Percentiles rank a stretch among this genome's conserved stretches.
Evolutionary conservation across 2,888 invertebrate species (phyloP).

Genomic region (Pyrochroa serraticornis): DNA sequence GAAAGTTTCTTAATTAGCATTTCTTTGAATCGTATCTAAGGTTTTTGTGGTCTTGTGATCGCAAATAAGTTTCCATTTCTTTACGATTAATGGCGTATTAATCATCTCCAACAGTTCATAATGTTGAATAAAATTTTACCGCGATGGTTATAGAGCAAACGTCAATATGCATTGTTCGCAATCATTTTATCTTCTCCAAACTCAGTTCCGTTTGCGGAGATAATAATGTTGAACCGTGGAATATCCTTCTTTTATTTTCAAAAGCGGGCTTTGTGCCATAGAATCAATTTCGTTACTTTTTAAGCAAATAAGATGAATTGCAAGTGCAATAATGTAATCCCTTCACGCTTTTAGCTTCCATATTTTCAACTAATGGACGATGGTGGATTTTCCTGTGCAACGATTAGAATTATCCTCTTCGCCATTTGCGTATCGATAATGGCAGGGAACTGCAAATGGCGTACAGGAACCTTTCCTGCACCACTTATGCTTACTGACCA

Average conservation of each 20-base stretch:
- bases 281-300: conserved; percentile 20
- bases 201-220: conserved; percentile 13
- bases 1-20: no score
- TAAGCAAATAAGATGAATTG: conserved; percentile 13
- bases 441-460: conserved; percentile 29
- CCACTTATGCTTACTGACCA: background rate
- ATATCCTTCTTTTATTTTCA: conserved; percentile 12
- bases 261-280: conserved; percentile 15
- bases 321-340: background rate
- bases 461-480: conserved; percentile 2
- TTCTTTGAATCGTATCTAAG: no score
- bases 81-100: conserved; percentile 27
- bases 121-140: conserved; percentile 29
- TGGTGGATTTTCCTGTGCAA: conserved; percentile 7
- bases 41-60: conserved; percentile 11
- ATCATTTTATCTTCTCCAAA: conserved; percentile 11
- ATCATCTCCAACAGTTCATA: conserved; percentile 26
- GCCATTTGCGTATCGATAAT: conserved; percentile 29
- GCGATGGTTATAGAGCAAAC: conserved; percentile 20
- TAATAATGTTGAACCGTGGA: conserved; percentile 16
- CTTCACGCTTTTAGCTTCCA: no score
- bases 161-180: conserved; percentile 17
- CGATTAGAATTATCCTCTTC: conserved; percentile 9
- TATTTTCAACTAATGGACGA: conserved; percentile 3
- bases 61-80: conserved; percentile 26